Percentiles rank a stretch among this genome's conserved stretches.
These are phyloP conservation scores for Phylloscopus collybita DNA, from an alignment of 2,797 vertebrate genomes.

Conservation along the genomic window DNA sequence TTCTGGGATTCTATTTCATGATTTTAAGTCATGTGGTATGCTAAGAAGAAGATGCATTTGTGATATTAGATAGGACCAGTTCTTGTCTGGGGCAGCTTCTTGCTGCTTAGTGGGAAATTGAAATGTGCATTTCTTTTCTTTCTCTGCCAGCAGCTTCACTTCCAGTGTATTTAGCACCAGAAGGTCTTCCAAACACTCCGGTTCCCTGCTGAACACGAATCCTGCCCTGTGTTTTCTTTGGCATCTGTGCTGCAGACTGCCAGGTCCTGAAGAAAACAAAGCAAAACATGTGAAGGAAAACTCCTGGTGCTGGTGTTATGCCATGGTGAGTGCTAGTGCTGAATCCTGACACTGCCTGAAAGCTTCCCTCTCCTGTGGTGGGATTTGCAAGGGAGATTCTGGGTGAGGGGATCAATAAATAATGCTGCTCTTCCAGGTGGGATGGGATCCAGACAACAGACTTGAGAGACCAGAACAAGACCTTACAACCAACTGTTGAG, in stretches of 20 bases:
- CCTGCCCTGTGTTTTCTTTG: background rate
- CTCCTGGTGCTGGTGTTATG: too few relatives aligned
- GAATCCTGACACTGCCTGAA: background rate
- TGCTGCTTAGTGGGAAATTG: background rate
- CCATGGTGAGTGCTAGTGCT: background rate
- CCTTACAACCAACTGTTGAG: fast-evolving
- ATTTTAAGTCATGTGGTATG: fast-evolving
- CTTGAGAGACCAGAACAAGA: background rate
- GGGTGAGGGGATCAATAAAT: background rate
- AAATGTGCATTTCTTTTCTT: background rate
- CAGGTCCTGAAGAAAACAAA: background rate
- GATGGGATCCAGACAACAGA: background rate
- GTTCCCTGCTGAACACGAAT: fast-evolving
- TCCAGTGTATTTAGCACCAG: background rate
- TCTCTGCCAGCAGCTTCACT: background rate
- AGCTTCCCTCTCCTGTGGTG: background rate
- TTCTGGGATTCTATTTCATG: background rate
- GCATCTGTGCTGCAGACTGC: too few relatives aligned
- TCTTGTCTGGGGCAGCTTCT: background rate
- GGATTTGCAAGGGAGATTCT: background rate
- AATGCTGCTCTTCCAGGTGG: background rate
- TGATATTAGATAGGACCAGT: fast-evolving
- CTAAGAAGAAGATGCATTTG: fast-evolving
- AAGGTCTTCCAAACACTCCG: background rate
- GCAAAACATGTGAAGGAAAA: fast-evolving